Base-by-base conservation (phyloP, 2,113 vertebrate species). In the Sceloporus undulatus region DNA sequence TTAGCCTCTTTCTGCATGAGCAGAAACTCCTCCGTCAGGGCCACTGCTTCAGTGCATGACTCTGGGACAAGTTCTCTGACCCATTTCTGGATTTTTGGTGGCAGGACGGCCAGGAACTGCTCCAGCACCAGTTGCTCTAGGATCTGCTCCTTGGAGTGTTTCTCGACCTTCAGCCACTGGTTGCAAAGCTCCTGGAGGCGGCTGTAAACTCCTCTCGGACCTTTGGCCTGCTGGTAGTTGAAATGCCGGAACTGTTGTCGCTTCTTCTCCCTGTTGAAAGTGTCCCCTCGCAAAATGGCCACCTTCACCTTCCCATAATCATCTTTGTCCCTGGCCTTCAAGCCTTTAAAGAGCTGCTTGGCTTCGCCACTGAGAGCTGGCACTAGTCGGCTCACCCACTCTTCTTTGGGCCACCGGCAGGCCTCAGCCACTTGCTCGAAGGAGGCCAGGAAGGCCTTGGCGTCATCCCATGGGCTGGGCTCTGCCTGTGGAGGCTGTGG, bases 221-320 rank as follows among this genome's bases (percentile, higher is more conserved):
- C 81, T 1, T 82, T 62, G 25, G 62, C 81, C 62, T 68, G 21
- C 81, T 40, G 62, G 74, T 85, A 85, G 84, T 59, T 18, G 38
- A 85, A 85, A 42, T 66, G 84, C 25, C 84, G 25, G 84, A 85
- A 85, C 13, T 76, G 59, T 7, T n/a, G 74, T 3, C 84, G 74
- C 40, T 59, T 65, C 56, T 56, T 66, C 74, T 85, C 74, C 42
- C 84, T n/a, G 27, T 34, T 21, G 23, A 48, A 21, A 27, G 38
- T 23, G 1, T 85, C 74, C 73, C 59, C 56, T 48, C 74, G 73
- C 74, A 85, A 85, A 74, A 85, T 77, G 81, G 40, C 65, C 14
- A 23, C 14, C 81, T 82, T 82, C 62, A 82, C 81, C 42, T 82
- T 70, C 81, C 81, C 81, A 48, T 82, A 82, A 70, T 82, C 81